Conservation (phyloP, 2,888 invertebrate species). For the Anticlea derivata region DNA sequence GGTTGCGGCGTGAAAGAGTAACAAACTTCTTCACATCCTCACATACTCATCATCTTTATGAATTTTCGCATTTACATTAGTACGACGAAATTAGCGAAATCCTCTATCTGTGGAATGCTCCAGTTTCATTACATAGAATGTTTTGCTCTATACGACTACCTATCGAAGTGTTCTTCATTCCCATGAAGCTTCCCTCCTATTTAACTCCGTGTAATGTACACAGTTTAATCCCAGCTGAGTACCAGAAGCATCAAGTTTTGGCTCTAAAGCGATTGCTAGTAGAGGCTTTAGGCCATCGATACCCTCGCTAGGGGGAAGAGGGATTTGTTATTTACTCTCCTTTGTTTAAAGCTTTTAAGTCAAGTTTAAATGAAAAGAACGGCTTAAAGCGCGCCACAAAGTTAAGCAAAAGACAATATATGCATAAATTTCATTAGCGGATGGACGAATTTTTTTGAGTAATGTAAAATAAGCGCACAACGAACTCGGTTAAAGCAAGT, state of each 20-base stretch:
- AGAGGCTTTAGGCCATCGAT: conserved; percentile 35
- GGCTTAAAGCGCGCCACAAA: conserved; percentile 12
- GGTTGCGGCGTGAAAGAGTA: too few relatives aligned
- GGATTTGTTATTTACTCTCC: conserved; percentile 26
- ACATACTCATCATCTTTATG: too few relatives aligned
- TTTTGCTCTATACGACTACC: neutral
- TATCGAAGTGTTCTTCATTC: conserved; percentile 1
- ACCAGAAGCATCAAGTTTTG: conserved; percentile 34
- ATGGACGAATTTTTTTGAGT: neutral
- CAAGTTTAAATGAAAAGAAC: conserved; percentile 13
- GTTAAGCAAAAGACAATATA: conserved; percentile 8
- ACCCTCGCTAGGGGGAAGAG: conserved; percentile 28
- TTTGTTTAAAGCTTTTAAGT: conserved; percentile 30
- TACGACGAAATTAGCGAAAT: too few relatives aligned
- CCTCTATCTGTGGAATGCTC: neutral
- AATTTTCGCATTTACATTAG: too few relatives aligned
- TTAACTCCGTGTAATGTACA: conserved; percentile 31
- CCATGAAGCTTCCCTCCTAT: conserved; percentile 14
- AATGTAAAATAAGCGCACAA: neutral
- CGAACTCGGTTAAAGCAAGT: neutral
- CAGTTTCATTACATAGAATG: neutral
- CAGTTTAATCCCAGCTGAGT: conserved; percentile 37
- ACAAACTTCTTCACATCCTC: too few relatives aligned
- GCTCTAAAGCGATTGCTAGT: conserved; percentile 42
- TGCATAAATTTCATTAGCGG: neutral